Conservation (phyloP, 2,888 invertebrate genomes). For the Drosophila monieri region DNA sequence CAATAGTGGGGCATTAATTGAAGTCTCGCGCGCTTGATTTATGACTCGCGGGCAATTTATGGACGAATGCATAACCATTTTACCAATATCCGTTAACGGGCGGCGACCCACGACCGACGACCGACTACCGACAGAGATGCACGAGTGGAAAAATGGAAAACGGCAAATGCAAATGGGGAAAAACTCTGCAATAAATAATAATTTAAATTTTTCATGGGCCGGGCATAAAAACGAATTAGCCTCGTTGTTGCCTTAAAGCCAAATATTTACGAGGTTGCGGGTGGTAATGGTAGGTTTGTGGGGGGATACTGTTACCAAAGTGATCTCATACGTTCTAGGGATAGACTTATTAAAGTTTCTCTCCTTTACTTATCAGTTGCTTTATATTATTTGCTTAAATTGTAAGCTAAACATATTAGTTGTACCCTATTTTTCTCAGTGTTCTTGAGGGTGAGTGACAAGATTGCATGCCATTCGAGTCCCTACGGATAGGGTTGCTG, state of each 20-base stretch:
- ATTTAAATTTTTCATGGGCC: slow-evolving; percentile 65
- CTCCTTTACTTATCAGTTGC: no score
- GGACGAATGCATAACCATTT: slow-evolving; percentile 58
- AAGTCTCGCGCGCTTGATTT: slow-evolving; percentile 67
- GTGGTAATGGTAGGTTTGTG: neutral
- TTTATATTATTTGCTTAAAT: no score
- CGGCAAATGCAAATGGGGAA: slow-evolving; percentile 49
- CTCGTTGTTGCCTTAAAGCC: slow-evolving; percentile 50
- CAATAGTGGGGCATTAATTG: slow-evolving; percentile 75
- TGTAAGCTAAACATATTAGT: no score
- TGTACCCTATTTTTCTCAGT: slow-evolving; percentile 5
- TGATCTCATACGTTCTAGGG: neutral
- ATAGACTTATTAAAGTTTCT: no score
- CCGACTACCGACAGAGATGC: slow-evolving; percentile 22
- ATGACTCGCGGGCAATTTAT: slow-evolving; percentile 61
- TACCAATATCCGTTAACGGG: slow-evolving; percentile 55
- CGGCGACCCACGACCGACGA: slow-evolving; percentile 4
- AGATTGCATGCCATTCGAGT: slow-evolving; percentile 33
- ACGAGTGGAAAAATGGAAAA: slow-evolving; percentile 20
- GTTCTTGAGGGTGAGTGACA: slow-evolving; percentile 20
- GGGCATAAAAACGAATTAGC: slow-evolving; percentile 65
- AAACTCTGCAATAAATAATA: slow-evolving; percentile 71
- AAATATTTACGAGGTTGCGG: slow-evolving; percentile 49
- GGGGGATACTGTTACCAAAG: neutral
- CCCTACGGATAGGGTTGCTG: slow-evolving; percentile 40